phyloP scores from a whole-genome alignment of 1,140 invertebrate genomes.

The Gerris buenoi region DNA sequence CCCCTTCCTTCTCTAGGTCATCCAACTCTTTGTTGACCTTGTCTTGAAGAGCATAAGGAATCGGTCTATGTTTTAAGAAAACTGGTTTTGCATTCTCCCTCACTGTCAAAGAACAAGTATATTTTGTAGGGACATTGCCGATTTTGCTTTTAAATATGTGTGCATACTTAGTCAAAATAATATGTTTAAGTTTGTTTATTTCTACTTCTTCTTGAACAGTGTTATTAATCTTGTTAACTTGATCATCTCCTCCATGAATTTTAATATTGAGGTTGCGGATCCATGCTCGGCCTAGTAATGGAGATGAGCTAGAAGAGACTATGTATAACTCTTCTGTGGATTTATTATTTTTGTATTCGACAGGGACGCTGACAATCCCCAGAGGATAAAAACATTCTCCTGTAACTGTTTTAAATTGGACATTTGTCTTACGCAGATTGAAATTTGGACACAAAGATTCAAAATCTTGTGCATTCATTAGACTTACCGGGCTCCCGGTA shows the following conservation, averaged over 20 bases:
- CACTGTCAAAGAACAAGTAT: not conserved
- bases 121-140: not conserved
- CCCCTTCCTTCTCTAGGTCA: not conserved
- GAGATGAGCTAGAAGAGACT: not conserved
- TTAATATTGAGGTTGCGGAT: not conserved
- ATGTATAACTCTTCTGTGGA: not conserved
- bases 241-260: not conserved
- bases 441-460: not conserved
- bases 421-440: not conserved
- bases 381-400: not conserved
- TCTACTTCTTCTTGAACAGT: too few species aligned
- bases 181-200: not conserved
- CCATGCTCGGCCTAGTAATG: not conserved
- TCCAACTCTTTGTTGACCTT: not conserved
- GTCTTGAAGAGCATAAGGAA: not conserved
- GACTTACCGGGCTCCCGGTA: not conserved
- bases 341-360: not conserved
- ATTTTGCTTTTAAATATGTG: not conserved
- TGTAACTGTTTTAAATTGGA: not conserved
- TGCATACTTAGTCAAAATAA: not conserved
- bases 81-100: not conserved
- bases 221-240: not conserved
- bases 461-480: not conserved
- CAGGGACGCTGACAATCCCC: not conserved
- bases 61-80: not conserved